Conservation (phyloP, 2,888 invertebrate species). For the Bellardia bayeri region DNA sequence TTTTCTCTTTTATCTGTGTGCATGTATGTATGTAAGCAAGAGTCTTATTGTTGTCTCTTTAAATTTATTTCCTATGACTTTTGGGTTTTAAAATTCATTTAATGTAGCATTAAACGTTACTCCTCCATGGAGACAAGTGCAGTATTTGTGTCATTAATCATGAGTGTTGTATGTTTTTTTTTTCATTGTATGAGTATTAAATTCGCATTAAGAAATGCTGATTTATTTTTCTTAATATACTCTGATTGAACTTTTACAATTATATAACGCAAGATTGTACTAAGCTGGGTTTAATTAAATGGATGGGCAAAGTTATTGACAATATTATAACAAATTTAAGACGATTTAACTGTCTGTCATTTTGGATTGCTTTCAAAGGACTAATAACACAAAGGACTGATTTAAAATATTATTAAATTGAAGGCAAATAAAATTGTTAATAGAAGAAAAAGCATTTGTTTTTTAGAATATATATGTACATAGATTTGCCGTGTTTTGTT, state of each 20-base stretch:
- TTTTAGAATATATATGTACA: no score
- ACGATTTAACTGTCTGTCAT: not conserved
- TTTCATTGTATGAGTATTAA: constrained; percentile 8
- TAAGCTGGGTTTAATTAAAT: not conserved
- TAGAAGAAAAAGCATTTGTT: no score
- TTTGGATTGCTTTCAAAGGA: not conserved
- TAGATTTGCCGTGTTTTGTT: no score
- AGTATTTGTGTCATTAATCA: constrained; percentile 24
- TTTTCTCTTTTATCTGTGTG: not conserved
- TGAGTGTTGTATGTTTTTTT: not conserved
- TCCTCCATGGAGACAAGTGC: constrained; percentile 8
- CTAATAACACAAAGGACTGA: no score
- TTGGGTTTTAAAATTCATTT: not conserved
- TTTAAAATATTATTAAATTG: no score
- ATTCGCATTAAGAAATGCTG: not conserved
- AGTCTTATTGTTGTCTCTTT: not conserved
- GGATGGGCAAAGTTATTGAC: not conserved
- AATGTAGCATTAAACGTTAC: not conserved
- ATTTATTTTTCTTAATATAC: not conserved
- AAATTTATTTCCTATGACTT: not conserved
- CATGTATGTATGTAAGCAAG: no score
- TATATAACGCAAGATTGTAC: not conserved
- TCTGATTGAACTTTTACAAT: constrained; percentile 15
- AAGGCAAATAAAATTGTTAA: no score
- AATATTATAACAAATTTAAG: not conserved